Base-by-base conservation (phyloP, 2,797 vertebrate genomes). In the Phoxinus dragarum region DNA sequence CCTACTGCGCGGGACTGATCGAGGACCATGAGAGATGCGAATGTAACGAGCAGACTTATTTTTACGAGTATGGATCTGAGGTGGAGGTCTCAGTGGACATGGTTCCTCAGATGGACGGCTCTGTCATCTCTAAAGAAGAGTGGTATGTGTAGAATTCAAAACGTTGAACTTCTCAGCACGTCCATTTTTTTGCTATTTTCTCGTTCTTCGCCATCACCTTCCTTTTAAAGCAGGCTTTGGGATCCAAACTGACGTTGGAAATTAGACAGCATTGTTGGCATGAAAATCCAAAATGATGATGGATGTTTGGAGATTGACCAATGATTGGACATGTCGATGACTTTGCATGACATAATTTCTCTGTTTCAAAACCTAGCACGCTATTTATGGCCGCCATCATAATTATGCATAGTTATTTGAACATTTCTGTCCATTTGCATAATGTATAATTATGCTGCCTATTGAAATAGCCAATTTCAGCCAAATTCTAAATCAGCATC, bases 121-220 rank as follows among this genome's bases (percentile, higher is more conserved):
- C 96, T 88, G 96, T 97, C 88, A 96, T 97, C 93, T 97, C 96
- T 90, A 97, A 97, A 95, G 96, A 97, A 92, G 96, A 97, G 94
- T 97, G 96, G 96, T 97, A 97, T n/a, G 96, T 97, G 93, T 97
- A 95, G 94, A 67, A 80, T 7, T 76, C 61, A 52, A 75, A n/a
- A 66, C 36, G 56, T 54, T 38, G 59, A 36, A 36, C 56, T 66
- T 78, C 31, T 72, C 79, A 64, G 38, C 52, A 80, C 68, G 73
- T 69, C 23, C 40, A 34, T 68, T 42, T n/a, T n/a, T 81, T 64
- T 44, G 27, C 40, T 84, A 38, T 59, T 21, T 64, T 52, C 75
- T 68, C 6, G 11, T 71, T 72, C 19, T 23, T 38, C 38, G 16
- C 10, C 16, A 52, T 66, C 42, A 72, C 16, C 40, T 42, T 85